These are phyloP conservation scores for Liodrosophila aerea DNA, from an alignment of 2,888 invertebrate species.

Conservation along the genomic window DNA sequence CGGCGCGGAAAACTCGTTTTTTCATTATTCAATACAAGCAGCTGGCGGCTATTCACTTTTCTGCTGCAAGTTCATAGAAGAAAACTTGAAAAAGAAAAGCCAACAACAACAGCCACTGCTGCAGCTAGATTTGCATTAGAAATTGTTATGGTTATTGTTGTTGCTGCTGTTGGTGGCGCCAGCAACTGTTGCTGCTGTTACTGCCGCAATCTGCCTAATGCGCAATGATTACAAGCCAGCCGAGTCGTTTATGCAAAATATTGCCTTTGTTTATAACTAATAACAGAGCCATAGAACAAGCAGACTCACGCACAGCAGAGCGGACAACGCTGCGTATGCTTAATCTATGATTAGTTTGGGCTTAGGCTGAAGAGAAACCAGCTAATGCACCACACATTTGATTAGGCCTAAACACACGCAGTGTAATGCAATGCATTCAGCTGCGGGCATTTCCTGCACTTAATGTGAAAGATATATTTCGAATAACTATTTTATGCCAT, in stretches of 20 bases:
- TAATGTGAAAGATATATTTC: too few relatives aligned
- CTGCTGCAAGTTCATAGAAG: conserved; percentile 69
- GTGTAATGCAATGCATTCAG: too few relatives aligned
- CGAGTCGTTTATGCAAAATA: conserved; percentile 71
- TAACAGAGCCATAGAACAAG: conserved; percentile 42
- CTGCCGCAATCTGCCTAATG: conserved; percentile 25
- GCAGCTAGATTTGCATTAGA: conserved; percentile 44
- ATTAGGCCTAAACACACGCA: too few relatives aligned
- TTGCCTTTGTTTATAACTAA: conserved; percentile 50
- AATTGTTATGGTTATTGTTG: conserved; percentile 21
- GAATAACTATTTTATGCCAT: too few relatives aligned
- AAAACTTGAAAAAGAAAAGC: conserved; percentile 57
- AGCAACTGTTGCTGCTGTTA: conserved; percentile 26
- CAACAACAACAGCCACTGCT: conserved; percentile 31
- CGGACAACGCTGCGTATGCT: conserved; percentile 60
- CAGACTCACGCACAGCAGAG: too few relatives aligned
- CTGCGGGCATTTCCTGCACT: too few relatives aligned
- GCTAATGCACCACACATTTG: conserved; percentile 1
- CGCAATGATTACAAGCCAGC: conserved; percentile 61
- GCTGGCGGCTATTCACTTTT: conserved; percentile 66
- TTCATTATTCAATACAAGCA: conserved; percentile 70
- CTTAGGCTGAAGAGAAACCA: neutral
- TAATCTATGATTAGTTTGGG: conserved; percentile 64
- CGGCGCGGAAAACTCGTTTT: conserved; percentile 74
- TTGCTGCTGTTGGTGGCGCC: conserved; percentile 5